These are phyloP conservation scores for Xenops minutus DNA, from an alignment of 2,797 vertebrate genomes.

Conservation along the genomic window DNA sequence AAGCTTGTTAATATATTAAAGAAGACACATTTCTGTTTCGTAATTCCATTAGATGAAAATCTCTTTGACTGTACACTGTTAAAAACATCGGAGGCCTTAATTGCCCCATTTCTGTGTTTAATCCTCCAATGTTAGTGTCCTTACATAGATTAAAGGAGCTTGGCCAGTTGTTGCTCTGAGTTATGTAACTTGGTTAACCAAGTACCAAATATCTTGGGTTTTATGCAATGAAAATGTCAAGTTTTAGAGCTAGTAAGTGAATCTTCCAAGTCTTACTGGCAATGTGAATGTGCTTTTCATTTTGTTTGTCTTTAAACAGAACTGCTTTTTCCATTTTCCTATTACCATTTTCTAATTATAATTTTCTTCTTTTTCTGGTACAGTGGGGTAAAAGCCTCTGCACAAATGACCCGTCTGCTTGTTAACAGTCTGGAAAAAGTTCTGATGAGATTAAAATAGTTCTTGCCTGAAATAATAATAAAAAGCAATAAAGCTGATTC, in stretches of 20 bases:
- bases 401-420: background rate
- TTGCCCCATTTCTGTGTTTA: background rate
- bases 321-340: background rate
- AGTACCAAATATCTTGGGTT: background rate
- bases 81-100: background rate
- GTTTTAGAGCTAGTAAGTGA: background rate
- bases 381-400: background rate
- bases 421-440: background rate
- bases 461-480: background rate
- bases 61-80: background rate
- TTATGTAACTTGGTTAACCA: background rate
- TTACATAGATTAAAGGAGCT: background rate
- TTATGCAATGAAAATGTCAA: background rate
- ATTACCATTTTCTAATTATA: background rate
- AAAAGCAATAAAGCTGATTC: conserved; percentile 32
- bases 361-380: background rate
- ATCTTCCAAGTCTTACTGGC: background rate
- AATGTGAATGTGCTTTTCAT: background rate
- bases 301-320: background rate
- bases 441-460: background rate
- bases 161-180: background rate
- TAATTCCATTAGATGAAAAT: conserved; percentile 44
- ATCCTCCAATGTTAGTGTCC: background rate
- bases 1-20: conserved; percentile 10
- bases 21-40: background rate